These are phyloP conservation scores for Neostethus bicornis DNA, from an alignment of 2,797 vertebrate species.

Conservation along the genomic window DNA sequence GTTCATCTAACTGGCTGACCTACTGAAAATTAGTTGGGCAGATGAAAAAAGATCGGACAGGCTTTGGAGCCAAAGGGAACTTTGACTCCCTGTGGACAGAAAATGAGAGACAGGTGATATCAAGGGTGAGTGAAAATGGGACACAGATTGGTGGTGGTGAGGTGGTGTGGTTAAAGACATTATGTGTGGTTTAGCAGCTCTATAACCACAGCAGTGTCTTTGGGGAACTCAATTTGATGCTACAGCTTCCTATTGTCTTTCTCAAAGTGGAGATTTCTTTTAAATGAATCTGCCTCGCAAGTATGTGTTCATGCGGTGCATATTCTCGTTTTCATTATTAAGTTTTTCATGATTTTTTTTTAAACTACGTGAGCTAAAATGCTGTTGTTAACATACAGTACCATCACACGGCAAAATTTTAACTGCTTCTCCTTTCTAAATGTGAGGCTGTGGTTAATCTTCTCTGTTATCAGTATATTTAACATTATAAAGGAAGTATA, in stretches of 20 bases:
- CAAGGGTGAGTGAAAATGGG: slow-evolving; percentile 60
- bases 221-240: slow-evolving; percentile 14
- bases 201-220: slow-evolving; percentile 39
- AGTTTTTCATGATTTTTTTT: no score
- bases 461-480: no score
- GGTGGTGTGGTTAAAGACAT: slow-evolving; percentile 61
- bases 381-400: background rate
- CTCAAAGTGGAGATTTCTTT: slow-evolving; percentile 42
- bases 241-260: slow-evolving; percentile 17
- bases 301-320: background rate
- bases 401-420: no score
- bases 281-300: no score
- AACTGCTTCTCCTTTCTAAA: no score
- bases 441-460: no score
- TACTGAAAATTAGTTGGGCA: slow-evolving; percentile 59
- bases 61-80: slow-evolving; percentile 66
- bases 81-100: slow-evolving; percentile 55
- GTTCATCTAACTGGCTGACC: slow-evolving; percentile 33
- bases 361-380: background rate
- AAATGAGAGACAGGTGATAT: slow-evolving; percentile 70
- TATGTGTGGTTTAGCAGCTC: slow-evolving; percentile 51
- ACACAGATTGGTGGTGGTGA: slow-evolving; percentile 58
- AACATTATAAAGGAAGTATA: no score
- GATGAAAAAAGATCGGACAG: slow-evolving; percentile 55
- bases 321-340: no score